These are phyloP conservation scores for Pelodytes ibericus DNA, from an alignment of 2,797 vertebrate genomes.

Conservation along the genomic window DNA sequence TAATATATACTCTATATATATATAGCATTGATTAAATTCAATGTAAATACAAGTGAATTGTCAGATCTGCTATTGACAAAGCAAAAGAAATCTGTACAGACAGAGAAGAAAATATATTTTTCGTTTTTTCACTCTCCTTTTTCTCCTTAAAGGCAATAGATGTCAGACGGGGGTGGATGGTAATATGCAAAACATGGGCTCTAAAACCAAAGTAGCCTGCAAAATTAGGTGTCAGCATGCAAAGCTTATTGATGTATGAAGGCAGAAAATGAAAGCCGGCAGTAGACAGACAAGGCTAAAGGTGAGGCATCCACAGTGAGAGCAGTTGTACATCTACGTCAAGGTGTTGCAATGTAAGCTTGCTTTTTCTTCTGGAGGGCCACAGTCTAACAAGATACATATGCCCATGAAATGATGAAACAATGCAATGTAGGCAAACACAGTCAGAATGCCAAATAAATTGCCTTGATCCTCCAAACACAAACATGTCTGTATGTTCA, in stretches of 20 bases:
- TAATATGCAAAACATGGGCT: conserved; percentile 98
- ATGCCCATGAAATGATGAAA: conserved; percentile 90
- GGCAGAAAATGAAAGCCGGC: conserved; percentile 98
- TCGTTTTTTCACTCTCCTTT: conserved; percentile 60
- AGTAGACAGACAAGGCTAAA: conserved; percentile 96
- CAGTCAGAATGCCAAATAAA: conserved; percentile 90
- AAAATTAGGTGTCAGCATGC: conserved; percentile 99
- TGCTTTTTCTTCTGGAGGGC: conserved; percentile 81
- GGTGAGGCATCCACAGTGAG: conserved; percentile 85
- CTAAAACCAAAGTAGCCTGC: conserved; percentile 96
- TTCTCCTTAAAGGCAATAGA: conserved; percentile 88
- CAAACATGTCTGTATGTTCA: conserved; percentile 85
- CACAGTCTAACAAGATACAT: conserved; percentile 94
- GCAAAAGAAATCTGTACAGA: too few species aligned
- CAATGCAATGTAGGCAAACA: conserved; percentile 84
- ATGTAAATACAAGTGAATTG: too few species aligned
- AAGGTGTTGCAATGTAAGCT: conserved; percentile 90
- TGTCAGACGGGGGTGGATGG: conserved; percentile 83
- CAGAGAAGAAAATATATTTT: too few species aligned
- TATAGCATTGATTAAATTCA: too few species aligned
- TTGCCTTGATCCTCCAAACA: conserved; percentile 78
- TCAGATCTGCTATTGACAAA: too few species aligned
- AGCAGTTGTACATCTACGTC: conserved; percentile 97
- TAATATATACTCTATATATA: too few species aligned
- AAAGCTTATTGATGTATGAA: conserved; percentile 99